Evolutionary conservation across 2,113 vertebrate species (phyloP).

Genomic region (Vimba vimba): DNA sequence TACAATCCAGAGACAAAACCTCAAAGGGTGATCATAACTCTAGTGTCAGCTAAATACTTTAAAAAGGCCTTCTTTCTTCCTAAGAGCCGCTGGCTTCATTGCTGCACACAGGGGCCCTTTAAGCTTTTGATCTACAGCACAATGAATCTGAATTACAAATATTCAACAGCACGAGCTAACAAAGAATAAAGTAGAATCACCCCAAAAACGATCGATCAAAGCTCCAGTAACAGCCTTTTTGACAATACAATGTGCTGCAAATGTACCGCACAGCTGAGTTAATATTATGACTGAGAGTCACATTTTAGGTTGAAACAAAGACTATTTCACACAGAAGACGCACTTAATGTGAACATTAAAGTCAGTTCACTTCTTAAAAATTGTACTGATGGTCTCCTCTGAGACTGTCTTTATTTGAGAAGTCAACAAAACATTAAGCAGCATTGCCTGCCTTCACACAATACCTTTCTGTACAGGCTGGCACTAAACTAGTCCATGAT

Average conservation of each 20-base stretch:
- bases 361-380: neutral
- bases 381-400: neutral
- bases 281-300: slow-evolving; percentile 10
- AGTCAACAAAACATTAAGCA: slow-evolving; percentile 2
- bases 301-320: slow-evolving; percentile 22
- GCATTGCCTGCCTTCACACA: neutral
- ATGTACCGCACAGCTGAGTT: slow-evolving; percentile 2
- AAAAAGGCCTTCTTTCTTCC: neutral
- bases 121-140: slow-evolving; percentile 14
- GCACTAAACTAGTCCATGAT: neutral
- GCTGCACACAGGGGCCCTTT: slow-evolving; percentile 1
- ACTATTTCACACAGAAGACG: neutral
- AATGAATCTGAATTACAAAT: slow-evolving; percentile 35
- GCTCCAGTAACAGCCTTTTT: neutral
- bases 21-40: slow-evolving; percentile 1
- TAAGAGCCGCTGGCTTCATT: slow-evolving; percentile 17
- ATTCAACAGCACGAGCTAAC: neutral
- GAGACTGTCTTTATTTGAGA: neutral
- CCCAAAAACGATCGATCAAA: slow-evolving; percentile 27
- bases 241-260: neutral
- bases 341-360: slow-evolving; percentile 17
- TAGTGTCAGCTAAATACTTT: slow-evolving; percentile 22
- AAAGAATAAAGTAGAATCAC: slow-evolving; percentile 26
- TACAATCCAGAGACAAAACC: neutral
- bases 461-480: neutral